phyloP scores from a whole-genome alignment of 53 echinoderm and acorn worm genomes.

The Luidia sarsii region DNA sequence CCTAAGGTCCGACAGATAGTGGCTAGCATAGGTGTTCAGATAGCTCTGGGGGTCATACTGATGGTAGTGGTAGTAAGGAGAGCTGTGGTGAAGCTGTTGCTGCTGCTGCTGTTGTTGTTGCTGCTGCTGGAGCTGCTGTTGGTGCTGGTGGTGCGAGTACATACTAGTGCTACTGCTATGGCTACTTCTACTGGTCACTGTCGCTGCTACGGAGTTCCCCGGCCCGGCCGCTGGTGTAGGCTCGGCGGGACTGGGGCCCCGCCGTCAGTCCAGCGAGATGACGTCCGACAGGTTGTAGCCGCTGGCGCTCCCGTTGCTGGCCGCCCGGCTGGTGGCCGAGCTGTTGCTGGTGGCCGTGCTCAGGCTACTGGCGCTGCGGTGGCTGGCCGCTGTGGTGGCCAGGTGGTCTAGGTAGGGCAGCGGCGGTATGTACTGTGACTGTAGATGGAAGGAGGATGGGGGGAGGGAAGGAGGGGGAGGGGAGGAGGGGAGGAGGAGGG shows the following conservation, averaged over 20 bases:
- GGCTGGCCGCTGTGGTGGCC: constrained; percentile 22
- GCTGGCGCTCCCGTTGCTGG: constrained; percentile 79
- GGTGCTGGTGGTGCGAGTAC: too few relatives aligned
- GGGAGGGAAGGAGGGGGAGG: too few relatives aligned
- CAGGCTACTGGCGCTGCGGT: constrained; percentile 63
- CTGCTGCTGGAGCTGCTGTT: too few relatives aligned
- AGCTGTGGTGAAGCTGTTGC: too few relatives aligned
- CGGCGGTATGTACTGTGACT: constrained; percentile 72
- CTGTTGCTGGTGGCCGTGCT: constrained; percentile 70
- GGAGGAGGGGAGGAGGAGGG: too few relatives aligned
- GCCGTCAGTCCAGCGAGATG: constrained; percentile 72
- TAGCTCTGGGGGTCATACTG: constrained; percentile 44
- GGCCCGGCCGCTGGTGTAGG: constrained; percentile 30
- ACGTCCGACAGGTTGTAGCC: constrained; percentile 69
- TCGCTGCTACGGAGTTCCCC: constrained; percentile 39
- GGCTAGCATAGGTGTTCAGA: constrained; percentile 27
- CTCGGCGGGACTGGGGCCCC: constrained; percentile 48
- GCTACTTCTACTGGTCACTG: constrained; percentile 12
- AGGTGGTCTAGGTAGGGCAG: constrained; percentile 68
- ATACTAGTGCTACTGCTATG: not conserved
- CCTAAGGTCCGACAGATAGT: constrained; percentile 31
- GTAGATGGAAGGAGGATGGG: not conserved
- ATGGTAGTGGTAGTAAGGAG: constrained; percentile 23
- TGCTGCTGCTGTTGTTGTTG: too few relatives aligned
- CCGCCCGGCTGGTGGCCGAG: constrained; percentile 70